Base-by-base conservation (phyloP, 2,888 invertebrate species). In the Frankliniella intonsa region DNA sequence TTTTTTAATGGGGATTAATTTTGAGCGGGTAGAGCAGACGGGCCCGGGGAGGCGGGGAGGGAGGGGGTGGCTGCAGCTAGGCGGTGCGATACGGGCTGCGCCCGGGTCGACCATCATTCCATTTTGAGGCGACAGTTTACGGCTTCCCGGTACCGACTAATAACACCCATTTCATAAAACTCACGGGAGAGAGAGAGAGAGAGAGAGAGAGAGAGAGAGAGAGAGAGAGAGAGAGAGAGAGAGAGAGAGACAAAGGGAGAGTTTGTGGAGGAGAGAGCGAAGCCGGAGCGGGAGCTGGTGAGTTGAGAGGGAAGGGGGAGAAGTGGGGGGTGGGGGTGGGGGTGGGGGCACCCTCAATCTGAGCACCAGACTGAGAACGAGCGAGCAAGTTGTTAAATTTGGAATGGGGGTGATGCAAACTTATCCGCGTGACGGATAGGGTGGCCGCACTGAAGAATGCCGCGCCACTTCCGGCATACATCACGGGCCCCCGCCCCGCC, bases 151-250 rank as follows among this genome's bases (percentile, higher is more conserved):
- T 62, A 17, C 14, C 69, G 25, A 76, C 69, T 76, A 76, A 76
- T 76, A 76, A 76, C 69, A 76, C 69, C 69, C 69, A 76, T 76
- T 76, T 76, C 69, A 76, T 76, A 76, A 38, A 38, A 76, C 69
- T 76, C 69, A 9, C 69, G 10, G 22, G 22, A 8, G 25, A 25
- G 22, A 22, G 10, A 12, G 69, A 5, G 22, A 69, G 38, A 38
- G 38, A 38, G 5, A 38, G 38, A 38, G 38, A 76, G 22, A 76
- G 69, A 62, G 62, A 62, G 14, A 62, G 38, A 38, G 38, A 38
- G 38, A 55, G 62, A 11, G 62, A 11, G 14, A 62, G 62, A 55
- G 55, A 55, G 55, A 55, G 55, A 55, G 55, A 55, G 55, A 55
- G 55, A 62, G 62, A 55, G 55, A 55, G 55, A 8, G 55, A 55